Percentiles rank a stretch among this genome's conserved stretches.
Conservation (phyloP, 2,888 invertebrate species). For the Drosophila formosana region DNA sequence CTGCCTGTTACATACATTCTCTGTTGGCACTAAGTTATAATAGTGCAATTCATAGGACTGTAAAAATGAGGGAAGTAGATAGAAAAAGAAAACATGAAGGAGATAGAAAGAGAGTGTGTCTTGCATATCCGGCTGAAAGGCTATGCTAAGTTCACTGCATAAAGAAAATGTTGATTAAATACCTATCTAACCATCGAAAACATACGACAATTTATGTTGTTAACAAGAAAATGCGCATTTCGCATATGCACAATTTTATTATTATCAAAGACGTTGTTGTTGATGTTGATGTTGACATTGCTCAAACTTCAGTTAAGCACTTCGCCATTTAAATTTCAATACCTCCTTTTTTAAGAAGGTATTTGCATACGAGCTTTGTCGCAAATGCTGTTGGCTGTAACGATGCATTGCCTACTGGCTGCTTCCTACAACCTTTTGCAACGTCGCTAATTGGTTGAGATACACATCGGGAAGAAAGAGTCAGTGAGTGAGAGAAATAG, state of each 20-base stretch:
- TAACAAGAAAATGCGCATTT: constrained; percentile 79
- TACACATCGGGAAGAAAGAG: constrained; percentile 63
- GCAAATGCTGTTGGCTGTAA: constrained; percentile 53
- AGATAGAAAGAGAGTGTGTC: neutral
- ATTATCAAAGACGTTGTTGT: constrained; percentile 50
- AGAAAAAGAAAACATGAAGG: neutral
- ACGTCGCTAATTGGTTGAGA: constrained; percentile 76
- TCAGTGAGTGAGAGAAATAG: constrained; percentile 37
- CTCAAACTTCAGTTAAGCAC: constrained; percentile 56
- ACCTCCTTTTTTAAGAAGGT: constrained; percentile 19
- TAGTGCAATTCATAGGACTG: constrained; percentile 20
- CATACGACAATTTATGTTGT: constrained; percentile 80
- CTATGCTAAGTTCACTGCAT: constrained; percentile 31
- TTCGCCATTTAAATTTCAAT: constrained; percentile 57
- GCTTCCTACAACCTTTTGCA: constrained; percentile 41
- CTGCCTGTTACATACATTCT: too few relatives aligned
- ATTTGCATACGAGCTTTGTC: constrained; percentile 74
- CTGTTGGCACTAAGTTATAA: constrained; percentile 40
- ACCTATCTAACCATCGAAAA: constrained; percentile 76
- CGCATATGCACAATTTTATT: constrained; percentile 79
- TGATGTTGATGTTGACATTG: constrained; percentile 37
- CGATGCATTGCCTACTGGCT: constrained; percentile 11
- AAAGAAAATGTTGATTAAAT: constrained; percentile 77
- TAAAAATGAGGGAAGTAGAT: neutral
- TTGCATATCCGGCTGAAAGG: constrained; percentile 65